These are phyloP conservation scores for Labroides dimidiatus DNA, from an alignment of 2,797 vertebrate genomes.

Conservation along the genomic window DNA sequence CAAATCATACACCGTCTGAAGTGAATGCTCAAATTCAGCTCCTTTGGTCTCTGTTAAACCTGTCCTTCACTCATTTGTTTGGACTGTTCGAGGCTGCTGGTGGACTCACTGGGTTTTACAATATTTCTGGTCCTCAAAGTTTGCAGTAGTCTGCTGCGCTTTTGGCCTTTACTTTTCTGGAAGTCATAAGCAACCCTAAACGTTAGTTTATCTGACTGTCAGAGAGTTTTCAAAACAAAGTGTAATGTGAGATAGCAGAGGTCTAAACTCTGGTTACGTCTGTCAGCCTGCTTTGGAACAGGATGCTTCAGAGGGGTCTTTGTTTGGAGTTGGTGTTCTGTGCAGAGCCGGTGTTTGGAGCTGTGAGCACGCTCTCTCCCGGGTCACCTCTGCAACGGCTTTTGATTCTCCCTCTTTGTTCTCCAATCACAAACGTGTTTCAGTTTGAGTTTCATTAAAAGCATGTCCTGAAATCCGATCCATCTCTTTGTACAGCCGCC, in stretches of 20 bases:
- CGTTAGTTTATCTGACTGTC: conserved; percentile 73
- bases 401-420: conserved; percentile 78
- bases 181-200: conserved; percentile 68
- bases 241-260: conserved; percentile 71
- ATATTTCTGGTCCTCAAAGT: conserved; percentile 68
- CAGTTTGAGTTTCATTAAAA: conserved; percentile 85
- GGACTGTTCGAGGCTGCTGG: conserved; percentile 59
- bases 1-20: too few relatives aligned
- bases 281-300: conserved; percentile 64
- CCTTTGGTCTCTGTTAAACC: too few relatives aligned
- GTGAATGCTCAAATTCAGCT: too few relatives aligned
- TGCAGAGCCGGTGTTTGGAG: conserved; percentile 66
- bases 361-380: conserved; percentile 52
- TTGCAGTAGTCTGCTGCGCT: conserved; percentile 60
- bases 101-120: conserved; percentile 58
- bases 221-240: conserved; percentile 79
- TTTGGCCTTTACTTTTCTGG: conserved; percentile 58
- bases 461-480: conserved; percentile 82
- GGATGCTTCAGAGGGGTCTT: conserved; percentile 63
- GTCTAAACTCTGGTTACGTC: conserved; percentile 45
- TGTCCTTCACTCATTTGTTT: too few relatives aligned
- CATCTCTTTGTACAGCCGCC: conserved; percentile 67
- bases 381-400: conserved; percentile 70
- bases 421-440: conserved; percentile 80
- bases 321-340: conserved; percentile 72